These are phyloP conservation scores for Platorchestia sp. DNA, from an alignment of 1,140 invertebrate species.

Conservation along the genomic window DNA sequence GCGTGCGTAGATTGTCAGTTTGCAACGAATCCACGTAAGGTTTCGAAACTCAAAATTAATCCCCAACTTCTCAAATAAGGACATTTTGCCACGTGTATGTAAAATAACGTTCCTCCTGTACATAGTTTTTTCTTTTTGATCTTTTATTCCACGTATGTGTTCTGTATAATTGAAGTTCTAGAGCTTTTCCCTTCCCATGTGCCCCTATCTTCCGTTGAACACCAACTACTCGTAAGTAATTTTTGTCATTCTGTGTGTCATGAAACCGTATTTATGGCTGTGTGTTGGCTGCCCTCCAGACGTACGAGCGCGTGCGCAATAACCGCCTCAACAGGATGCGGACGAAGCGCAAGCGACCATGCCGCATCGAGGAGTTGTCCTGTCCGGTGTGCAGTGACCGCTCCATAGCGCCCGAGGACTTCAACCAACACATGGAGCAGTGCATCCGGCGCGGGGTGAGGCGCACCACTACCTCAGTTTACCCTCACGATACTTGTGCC, in stretches of 20 bases:
- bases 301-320: slow-evolving; percentile 84
- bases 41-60: background rate
- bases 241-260: background rate
- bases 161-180: background rate
- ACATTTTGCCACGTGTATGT: background rate
- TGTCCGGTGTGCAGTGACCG: slow-evolving; percentile 84
- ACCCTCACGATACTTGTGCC: background rate
- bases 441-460: slow-evolving; percentile 77
- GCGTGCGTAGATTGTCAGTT: no score
- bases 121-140: background rate
- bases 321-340: slow-evolving; percentile 82
- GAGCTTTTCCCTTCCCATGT: background rate
- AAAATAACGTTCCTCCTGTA: background rate
- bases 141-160: no score
- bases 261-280: background rate
- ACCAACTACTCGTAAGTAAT: background rate
- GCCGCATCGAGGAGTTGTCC: slow-evolving; percentile 70
- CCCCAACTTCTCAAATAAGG: background rate
- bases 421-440: slow-evolving; percentile 83
- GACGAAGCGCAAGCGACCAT: slow-evolving; percentile 76
- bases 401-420: slow-evolving; percentile 77
- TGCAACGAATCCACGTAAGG: no score
- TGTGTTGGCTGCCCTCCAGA: slow-evolving; percentile 71
- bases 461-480: background rate
- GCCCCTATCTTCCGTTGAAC: background rate